A percentile compares a stretch with the other conserved stretches of the same genome.
Conservation (phyloP, 1,140 invertebrate species). For the Rhizoglyphus robini region DNA sequence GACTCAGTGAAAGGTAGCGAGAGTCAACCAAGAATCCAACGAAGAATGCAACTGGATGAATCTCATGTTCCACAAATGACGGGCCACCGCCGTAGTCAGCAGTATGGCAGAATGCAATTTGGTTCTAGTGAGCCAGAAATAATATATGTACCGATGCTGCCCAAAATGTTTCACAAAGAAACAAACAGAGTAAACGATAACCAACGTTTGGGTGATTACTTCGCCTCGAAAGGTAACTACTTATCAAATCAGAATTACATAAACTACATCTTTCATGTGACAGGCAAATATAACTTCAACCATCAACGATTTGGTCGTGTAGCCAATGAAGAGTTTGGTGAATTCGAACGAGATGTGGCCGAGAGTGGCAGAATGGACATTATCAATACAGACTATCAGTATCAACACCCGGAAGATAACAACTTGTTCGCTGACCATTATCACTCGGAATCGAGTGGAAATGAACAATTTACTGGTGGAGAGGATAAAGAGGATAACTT, state of each 20-base stretch:
- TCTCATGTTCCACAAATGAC: neutral
- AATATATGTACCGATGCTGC: neutral
- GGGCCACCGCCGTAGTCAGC: neutral
- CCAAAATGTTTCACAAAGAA: neutral
- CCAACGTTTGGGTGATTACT: conserved; percentile 1
- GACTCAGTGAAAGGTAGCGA: conserved; percentile 2
- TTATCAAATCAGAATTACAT: neutral
- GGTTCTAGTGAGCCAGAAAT: neutral
- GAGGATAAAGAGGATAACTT: too few species aligned
- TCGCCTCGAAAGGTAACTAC: neutral
- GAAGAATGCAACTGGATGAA: neutral
- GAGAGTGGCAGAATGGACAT: neutral
- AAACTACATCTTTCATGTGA: neutral
- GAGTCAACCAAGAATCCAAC: neutral
- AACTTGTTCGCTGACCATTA: neutral
- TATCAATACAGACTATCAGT: neutral
- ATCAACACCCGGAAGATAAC: too few species aligned
- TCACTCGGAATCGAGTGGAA: neutral
- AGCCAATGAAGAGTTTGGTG: neutral
- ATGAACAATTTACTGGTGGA: neutral
- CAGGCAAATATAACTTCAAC: neutral
- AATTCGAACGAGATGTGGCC: neutral
- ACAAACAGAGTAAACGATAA: neutral
- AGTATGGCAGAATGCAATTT: neutral
- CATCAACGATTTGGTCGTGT: neutral